Conservation (phyloP, 1,140 invertebrate genomes). For the Drosophila ambigua region DNA sequence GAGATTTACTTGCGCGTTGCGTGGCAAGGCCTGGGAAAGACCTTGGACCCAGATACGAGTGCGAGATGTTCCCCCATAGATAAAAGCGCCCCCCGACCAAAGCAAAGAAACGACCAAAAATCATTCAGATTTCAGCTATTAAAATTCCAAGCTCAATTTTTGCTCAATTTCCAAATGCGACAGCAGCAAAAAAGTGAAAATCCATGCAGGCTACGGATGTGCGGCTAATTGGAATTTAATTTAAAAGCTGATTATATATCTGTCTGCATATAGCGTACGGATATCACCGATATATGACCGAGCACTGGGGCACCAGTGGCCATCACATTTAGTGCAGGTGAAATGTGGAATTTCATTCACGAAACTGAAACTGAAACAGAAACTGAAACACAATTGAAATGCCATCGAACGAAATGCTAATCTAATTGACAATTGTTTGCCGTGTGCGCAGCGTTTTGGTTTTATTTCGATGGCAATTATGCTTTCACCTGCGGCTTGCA, state of each 20-base stretch:
- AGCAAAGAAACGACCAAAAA: neutral
- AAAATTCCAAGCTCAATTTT: slow-evolving; percentile 33
- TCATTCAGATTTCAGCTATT: slow-evolving; percentile 11
- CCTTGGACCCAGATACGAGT: slow-evolving; percentile 49
- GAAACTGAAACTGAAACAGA: slow-evolving; percentile 36
- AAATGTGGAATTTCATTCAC: slow-evolving; percentile 69
- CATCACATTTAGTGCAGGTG: slow-evolving; percentile 71
- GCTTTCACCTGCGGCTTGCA: slow-evolving; percentile 47
- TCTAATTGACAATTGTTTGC: slow-evolving; percentile 32
- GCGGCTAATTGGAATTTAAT: slow-evolving; percentile 69
- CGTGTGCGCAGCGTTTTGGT: slow-evolving; percentile 14
- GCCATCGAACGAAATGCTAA: slow-evolving; percentile 45
- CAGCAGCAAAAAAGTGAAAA: slow-evolving; percentile 56
- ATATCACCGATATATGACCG: neutral
- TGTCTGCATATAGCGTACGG: neutral
- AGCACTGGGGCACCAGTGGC: too few relatives aligned
- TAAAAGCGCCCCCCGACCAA: neutral
- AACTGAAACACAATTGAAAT: slow-evolving; percentile 38
- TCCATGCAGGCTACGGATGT: slow-evolving; percentile 12
- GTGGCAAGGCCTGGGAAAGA: slow-evolving; percentile 58
- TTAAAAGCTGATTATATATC: slow-evolving; percentile 50
- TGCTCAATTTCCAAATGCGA: slow-evolving; percentile 17
- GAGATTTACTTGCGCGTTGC: slow-evolving; percentile 15
- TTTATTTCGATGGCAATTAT: slow-evolving; percentile 42
- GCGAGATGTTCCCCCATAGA: slow-evolving; percentile 20